Conservation (phyloP, 2,888 invertebrate species). For the Pycnomerus fuliginosus region DNA sequence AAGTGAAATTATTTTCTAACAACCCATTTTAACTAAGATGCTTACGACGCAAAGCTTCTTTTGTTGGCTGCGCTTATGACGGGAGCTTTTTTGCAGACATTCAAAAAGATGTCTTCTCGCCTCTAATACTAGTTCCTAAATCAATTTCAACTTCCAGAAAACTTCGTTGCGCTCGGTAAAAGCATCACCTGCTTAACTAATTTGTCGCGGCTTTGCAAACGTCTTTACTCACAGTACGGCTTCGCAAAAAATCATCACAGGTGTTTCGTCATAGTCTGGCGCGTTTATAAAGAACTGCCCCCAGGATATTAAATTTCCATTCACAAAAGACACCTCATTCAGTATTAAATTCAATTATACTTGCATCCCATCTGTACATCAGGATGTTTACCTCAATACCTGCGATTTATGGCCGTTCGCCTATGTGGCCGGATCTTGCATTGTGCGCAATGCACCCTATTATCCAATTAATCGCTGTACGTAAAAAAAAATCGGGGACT, state of each 20-base stretch:
- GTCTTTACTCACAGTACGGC: slow-evolving; percentile 13
- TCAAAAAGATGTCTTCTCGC: too few species aligned
- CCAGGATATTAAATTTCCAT: slow-evolving; percentile 37
- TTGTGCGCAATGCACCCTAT: slow-evolving; percentile 20
- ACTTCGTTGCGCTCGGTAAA: too few species aligned
- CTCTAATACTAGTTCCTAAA: too few species aligned
- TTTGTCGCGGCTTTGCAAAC: slow-evolving; percentile 1
- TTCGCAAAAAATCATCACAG: slow-evolving; percentile 21
- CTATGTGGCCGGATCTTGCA: slow-evolving; percentile 17
- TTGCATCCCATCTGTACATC: slow-evolving; percentile 20
- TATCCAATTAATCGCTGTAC: slow-evolving; percentile 29
- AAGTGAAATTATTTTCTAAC: slow-evolving; percentile 38
- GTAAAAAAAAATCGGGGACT: too few species aligned
- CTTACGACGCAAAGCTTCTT: slow-evolving; percentile 29
- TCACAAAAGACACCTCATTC: slow-evolving; percentile 37
- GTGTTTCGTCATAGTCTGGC: slow-evolving; percentile 25
- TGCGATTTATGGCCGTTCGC: slow-evolving; percentile 20
- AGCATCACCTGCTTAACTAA: neutral
- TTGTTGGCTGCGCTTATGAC: too few species aligned
- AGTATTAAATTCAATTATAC: slow-evolving; percentile 40
- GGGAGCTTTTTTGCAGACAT: too few species aligned
- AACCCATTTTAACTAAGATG: slow-evolving; percentile 34
- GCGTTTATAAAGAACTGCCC: slow-evolving; percentile 27
- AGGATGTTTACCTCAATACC: slow-evolving; percentile 12
- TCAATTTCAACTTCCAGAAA: too few species aligned